Evolutionary conservation across 2,113 vertebrate genomes (phyloP).

Genomic region (Heteronetta atricapilla): DNA sequence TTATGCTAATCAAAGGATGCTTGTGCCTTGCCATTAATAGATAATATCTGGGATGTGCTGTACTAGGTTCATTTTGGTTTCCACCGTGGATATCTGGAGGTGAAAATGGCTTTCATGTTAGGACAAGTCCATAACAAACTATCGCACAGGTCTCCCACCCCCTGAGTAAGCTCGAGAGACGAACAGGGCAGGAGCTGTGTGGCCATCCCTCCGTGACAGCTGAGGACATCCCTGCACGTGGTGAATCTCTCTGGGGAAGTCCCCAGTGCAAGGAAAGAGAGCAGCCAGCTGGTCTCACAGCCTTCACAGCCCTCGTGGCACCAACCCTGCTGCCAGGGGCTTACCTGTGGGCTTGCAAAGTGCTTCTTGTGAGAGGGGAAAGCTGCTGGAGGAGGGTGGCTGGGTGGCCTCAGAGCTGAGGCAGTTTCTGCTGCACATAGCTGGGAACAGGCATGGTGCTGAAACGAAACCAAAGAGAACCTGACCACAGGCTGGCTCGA

Average conservation of each 20-base stretch:
- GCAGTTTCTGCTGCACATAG: background rate
- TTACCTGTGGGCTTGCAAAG: background rate
- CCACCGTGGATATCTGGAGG: background rate
- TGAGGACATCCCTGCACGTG: background rate
- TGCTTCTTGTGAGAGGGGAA: background rate
- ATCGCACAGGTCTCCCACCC: background rate
- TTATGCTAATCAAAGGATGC: background rate
- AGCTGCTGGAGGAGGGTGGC: background rate
- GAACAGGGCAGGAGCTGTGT: rapidly evolving
- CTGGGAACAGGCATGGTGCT: background rate
- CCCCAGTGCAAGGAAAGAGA: background rate
- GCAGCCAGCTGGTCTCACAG: background rate
- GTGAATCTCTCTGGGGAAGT: background rate
- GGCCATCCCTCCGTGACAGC: rapidly evolving
- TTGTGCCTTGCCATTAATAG: background rate
- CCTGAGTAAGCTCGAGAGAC: rapidly evolving
- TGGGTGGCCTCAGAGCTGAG: background rate
- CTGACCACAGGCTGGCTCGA: background rate
- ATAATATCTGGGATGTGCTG: background rate
- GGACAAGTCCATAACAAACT: background rate
- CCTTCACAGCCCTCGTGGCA: background rate
- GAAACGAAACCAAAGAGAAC: background rate
- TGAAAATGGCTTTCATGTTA: background rate
- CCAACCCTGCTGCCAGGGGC: background rate
- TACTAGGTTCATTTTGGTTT: constrained; percentile 21